Evolutionary conservation across 1,140 invertebrate species (phyloP).

Genomic region (Aphaenogaster rudis): DNA sequence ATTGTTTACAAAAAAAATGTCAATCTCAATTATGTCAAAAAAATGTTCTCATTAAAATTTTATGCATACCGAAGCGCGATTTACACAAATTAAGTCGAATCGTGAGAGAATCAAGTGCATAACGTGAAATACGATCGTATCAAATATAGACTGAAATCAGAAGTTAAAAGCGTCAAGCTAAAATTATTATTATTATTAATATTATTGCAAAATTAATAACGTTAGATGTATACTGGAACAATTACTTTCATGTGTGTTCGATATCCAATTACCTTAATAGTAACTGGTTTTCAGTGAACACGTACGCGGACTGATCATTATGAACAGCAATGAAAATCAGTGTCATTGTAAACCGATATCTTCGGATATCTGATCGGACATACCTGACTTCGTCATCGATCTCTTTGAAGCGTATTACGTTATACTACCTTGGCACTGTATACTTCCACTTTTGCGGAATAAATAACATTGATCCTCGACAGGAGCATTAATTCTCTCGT

Average conservation of each 20-base stretch:
- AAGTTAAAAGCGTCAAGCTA: background rate
- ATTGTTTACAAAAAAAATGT: background rate
- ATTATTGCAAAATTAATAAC: background rate
- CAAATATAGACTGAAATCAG: background rate
- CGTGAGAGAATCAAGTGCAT: background rate
- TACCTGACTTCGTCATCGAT: constrained; percentile 41
- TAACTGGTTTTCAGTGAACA: constrained; percentile 44
- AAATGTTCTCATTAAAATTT: background rate
- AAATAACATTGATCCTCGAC: background rate
- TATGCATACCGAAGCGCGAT: background rate
- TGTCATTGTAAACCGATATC: constrained; percentile 63
- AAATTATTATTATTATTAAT: background rate
- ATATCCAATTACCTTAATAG: constrained; percentile 15
- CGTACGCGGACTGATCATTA: constrained; percentile 50
- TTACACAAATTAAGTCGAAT: background rate
- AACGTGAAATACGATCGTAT: background rate
- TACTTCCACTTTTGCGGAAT: constrained; percentile 4
- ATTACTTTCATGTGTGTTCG: background rate
- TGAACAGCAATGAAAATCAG: constrained; percentile 68
- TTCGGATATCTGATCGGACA: constrained; percentile 18
- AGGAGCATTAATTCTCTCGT: background rate
- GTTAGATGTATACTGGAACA: background rate
- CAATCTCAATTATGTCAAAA: background rate
- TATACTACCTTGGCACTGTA: background rate
- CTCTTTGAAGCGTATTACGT: constrained; percentile 40